Evolutionary conservation across 2,888 invertebrate species (phyloP).

Genomic region (Philopedon plagiatum): DNA sequence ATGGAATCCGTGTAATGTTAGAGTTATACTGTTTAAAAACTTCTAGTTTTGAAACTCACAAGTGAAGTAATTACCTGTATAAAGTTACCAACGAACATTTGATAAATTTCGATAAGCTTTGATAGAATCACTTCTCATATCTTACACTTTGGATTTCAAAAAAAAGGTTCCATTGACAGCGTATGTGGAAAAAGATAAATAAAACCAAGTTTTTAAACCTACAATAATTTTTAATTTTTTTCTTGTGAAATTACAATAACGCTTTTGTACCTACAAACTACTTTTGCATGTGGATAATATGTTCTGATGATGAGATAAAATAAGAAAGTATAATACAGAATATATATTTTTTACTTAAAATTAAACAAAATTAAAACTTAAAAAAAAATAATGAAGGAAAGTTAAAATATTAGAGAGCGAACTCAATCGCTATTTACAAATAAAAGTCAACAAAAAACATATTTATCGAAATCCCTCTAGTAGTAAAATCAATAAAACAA

Average conservation of each 20-base stretch:
- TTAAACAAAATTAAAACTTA: constrained; percentile 8
- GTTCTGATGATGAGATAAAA: constrained; percentile 26
- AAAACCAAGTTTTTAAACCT: constrained; percentile 21
- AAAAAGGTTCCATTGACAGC: neutral
- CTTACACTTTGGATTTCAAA: too few species aligned
- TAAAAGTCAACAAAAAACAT: constrained; percentile 8
- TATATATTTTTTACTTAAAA: constrained; percentile 16
- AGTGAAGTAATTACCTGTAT: too few species aligned
- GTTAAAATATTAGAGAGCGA: neutral
- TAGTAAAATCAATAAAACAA: neutral
- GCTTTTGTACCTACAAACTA: constrained; percentile 23
- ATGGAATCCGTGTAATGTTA: too few species aligned
- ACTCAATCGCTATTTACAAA: constrained; percentile 4
- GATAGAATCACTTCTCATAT: too few species aligned
- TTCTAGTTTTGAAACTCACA: too few species aligned
- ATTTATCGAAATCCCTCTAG: neutral
- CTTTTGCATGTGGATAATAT: constrained; percentile 35
- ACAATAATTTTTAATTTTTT: constrained; percentile 33
- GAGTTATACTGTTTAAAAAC: too few species aligned
- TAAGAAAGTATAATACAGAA: constrained; percentile 28
- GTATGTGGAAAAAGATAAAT: neutral
- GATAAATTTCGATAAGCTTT: too few species aligned
- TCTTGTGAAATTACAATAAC: constrained; percentile 20
- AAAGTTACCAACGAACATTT: too few species aligned
- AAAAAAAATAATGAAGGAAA: neutral